These are phyloP conservation scores for Phoronis australis DNA, from an alignment of 2,888 invertebrate genomes.

Conservation along the genomic window DNA sequence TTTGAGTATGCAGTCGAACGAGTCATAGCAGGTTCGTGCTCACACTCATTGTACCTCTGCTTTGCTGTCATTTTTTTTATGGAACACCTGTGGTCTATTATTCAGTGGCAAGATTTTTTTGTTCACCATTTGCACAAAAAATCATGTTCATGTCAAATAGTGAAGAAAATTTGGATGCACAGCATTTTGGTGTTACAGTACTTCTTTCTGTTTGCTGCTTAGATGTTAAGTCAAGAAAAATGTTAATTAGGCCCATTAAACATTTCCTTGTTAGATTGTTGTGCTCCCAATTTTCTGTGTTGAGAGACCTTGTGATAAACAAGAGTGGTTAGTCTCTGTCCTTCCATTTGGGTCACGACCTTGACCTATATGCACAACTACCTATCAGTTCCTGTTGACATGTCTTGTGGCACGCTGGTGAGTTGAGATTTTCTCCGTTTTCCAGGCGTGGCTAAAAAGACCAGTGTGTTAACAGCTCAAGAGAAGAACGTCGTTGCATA, in stretches of 20 bases:
- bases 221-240: too few species aligned
- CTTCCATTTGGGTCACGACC: neutral
- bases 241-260: too few species aligned
- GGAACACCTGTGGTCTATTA: too few species aligned
- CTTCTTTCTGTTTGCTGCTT: too few species aligned
- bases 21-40: conserved; percentile 68
- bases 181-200: too few species aligned
- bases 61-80: neutral
- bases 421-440: conserved; percentile 1
- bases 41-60: neutral
- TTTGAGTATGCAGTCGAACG: conserved; percentile 93
- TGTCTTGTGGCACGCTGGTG: too few species aligned
- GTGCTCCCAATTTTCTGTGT: neutral
- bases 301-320: too few species aligned
- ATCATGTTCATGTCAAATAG: neutral
- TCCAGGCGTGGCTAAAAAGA: conserved; percentile 75
- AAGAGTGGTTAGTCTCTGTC: too few species aligned
- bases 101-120: too few species aligned
- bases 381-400: too few species aligned
- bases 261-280: neutral
- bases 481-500: conserved; percentile 59
- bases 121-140: neutral
- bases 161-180: too few species aligned
- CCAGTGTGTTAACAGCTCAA: conserved; percentile 67
- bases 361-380: neutral